Percentiles rank a stretch among this genome's conserved stretches.
These are phyloP conservation scores for Phaethornis superciliosus DNA, from an alignment of 2,113 vertebrate genomes.

Conservation along the genomic window DNA sequence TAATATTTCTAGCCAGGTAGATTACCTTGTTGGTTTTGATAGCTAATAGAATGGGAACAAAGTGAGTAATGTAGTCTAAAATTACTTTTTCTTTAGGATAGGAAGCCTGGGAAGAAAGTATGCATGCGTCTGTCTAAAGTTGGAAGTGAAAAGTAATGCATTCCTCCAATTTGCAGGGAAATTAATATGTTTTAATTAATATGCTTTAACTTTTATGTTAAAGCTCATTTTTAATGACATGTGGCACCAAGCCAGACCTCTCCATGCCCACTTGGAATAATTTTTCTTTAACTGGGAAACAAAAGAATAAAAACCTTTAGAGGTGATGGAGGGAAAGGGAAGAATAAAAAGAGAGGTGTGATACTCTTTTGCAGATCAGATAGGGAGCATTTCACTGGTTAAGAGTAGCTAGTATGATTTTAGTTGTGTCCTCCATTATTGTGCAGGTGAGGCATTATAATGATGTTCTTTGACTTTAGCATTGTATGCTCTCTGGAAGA, in stretches of 20 bases:
- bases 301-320: background rate
- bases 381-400: constrained; percentile 60
- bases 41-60: background rate
- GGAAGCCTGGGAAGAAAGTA: background rate
- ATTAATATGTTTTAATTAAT: too few species aligned
- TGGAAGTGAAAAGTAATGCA: background rate
- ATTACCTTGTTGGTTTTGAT: background rate
- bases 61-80: background rate
- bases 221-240: background rate
- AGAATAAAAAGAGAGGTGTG: background rate
- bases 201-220: too few species aligned
- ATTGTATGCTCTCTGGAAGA: constrained; percentile 66
- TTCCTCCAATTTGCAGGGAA: background rate
- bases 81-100: background rate
- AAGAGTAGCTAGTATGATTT: constrained; percentile 60
- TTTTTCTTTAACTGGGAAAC: background rate
- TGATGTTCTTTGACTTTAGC: constrained; percentile 64
- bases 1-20: background rate
- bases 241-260: background rate
- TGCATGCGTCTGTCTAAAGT: background rate
- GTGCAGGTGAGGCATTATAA: constrained; percentile 64
- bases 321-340: background rate
- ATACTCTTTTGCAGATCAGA: background rate
- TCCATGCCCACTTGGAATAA: background rate
- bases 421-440: constrained; percentile 46